Base-by-base conservation (phyloP, 2,888 invertebrate genomes). In the Cheilosia impressa region DNA sequence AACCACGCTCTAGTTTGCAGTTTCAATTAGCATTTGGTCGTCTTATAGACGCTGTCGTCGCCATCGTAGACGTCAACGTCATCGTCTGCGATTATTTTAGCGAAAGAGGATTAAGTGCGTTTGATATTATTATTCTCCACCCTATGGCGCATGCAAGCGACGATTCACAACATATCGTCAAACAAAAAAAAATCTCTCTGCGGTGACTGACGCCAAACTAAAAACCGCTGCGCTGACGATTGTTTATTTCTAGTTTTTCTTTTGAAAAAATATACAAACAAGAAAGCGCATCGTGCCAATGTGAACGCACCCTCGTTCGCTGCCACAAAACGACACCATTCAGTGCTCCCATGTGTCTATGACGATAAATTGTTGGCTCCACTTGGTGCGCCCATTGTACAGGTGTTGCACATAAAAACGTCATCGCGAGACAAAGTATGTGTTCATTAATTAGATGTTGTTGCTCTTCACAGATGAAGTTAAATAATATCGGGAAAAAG, bases 391-490 rank as follows among this genome's bases (percentile, higher is more conserved):
- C 63, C 57, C 55, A 34, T 66, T 66, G 34, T 80, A 81, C 85
- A 85, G 85, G 85, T 85, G 85, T 68, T 85, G 76, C 81, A 77
- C 62, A 81, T 85, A 63, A 85, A 85, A 81, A 85, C 81, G 76
- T 85, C 85, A 85, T 81, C 81, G 58, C 62, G 19, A 57, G 62
- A 72, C 77, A 57, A 65, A 65, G 68, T 69, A 38, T 76, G 58
- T 69, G 62, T 62, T 55, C 66, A 76, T 80, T 85, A 85, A 80
- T 85, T 66, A 84, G 71, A 66, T 41, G 69, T 58, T 41, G 65
- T 53, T 60, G 60, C 24, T 17, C 79, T 55, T 17, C 50, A 31
- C 60, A 50, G 43, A 63, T 72, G 57, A 65, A 38, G 27, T 71
- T 63, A 45, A 71, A 71, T 60, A 71, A 81, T 63, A 69, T 62